Percentiles rank a stretch among this genome's conserved stretches.
These are phyloP conservation scores for Prunella fulvescens DNA, from an alignment of 2,113 vertebrate genomes.

Conservation along the genomic window DNA sequence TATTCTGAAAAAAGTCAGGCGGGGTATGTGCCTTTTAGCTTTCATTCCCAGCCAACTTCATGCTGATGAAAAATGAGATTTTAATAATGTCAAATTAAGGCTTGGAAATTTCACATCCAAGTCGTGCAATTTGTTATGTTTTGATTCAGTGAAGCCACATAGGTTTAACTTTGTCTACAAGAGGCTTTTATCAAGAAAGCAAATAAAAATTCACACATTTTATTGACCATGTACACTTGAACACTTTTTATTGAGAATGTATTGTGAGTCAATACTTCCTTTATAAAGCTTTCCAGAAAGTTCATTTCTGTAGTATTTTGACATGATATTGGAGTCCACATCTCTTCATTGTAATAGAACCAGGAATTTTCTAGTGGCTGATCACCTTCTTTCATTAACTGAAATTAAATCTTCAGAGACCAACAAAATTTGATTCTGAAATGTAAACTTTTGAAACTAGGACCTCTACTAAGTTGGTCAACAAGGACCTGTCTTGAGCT, in stretches of 20 bases:
- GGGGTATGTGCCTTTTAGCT: not conserved
- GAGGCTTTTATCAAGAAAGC: not conserved
- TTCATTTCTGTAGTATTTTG: not conserved
- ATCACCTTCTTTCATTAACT: not conserved
- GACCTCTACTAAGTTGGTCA: not conserved
- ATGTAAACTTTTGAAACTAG: not conserved
- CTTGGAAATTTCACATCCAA: not conserved
- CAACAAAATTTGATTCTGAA: not conserved
- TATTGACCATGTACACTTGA: not conserved
- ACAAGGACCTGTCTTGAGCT: not conserved
- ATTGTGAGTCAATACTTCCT: not conserved
- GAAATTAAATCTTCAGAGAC: not conserved
- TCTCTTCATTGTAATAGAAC: not conserved
- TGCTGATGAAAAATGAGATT: not conserved
- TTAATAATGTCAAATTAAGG: not conserved
- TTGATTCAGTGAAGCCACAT: not conserved
- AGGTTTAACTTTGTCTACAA: not conserved
- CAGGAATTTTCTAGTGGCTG: not conserved
- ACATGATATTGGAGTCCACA: not conserved
- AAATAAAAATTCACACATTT: not conserved
- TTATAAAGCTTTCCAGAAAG: not conserved
- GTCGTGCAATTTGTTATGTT: not conserved
- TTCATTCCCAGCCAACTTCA: not conserved
- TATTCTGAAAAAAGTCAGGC: not conserved
- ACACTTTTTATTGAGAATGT: slow-evolving; percentile 6